Evolutionary conservation across 2,888 invertebrate species (phyloP).

Genomic region (Muschampia plurimacula): DNA sequence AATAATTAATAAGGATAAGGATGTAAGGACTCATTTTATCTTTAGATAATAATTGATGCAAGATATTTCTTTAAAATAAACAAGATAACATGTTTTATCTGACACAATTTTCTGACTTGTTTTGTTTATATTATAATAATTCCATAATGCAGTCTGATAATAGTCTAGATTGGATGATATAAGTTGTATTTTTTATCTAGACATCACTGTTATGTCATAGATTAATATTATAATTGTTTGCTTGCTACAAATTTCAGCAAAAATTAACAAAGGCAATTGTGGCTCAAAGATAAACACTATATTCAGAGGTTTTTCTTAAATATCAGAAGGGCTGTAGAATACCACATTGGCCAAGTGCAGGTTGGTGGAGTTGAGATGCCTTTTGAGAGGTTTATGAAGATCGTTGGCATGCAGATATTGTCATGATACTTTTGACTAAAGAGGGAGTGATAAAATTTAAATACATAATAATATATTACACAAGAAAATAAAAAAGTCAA

Average conservation of each 20-base stretch:
- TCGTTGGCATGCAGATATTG: no score
- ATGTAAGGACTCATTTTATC: background rate
- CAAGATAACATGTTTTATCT: background rate
- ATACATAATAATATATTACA: no score
- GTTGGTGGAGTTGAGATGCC: no score
- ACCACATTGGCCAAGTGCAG: no score
- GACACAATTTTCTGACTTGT: background rate
- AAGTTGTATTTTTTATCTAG: background rate
- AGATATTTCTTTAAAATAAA: background rate
- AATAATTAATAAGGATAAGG: no score
- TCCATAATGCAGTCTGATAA: slow-evolving; percentile 2
- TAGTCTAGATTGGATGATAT: background rate
- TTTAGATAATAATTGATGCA: background rate
- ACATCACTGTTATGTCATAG: background rate
- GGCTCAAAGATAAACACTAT: background rate
- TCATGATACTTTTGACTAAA: no score
- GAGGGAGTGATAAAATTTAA: no score
- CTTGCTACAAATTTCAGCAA: background rate
- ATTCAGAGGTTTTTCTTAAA: no score
- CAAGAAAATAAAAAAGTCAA: no score
- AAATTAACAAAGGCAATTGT: background rate
- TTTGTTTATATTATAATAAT: background rate
- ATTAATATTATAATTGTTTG: background rate
- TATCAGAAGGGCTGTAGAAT: no score
- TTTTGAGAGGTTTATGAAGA: no score